Percentiles rank a stretch among this genome's conserved stretches.
phyloP scores from a whole-genome alignment of 2,797 vertebrate species.

The Acropternis orthonyx region DNA sequence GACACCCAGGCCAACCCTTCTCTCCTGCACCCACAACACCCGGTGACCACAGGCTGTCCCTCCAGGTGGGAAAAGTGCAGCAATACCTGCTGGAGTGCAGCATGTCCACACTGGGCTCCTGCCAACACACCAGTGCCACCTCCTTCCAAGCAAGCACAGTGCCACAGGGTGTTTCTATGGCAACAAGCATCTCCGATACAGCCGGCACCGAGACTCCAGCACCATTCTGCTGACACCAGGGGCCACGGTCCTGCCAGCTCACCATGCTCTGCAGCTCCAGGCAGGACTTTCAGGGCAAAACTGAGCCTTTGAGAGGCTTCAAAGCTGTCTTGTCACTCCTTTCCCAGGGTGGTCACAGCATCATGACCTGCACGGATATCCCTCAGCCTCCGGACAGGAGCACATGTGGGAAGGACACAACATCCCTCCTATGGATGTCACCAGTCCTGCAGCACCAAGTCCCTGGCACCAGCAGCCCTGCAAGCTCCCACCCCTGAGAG shows the following conservation, averaged over 20 bases:
- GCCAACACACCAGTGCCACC: background rate
- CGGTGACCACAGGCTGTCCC: accelerated
- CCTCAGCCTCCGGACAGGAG: accelerated
- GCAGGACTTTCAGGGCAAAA: background rate
- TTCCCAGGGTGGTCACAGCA: background rate
- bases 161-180: background rate
- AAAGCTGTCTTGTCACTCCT: background rate
- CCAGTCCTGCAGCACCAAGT: accelerated
- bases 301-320: background rate
- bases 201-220: background rate
- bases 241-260: background rate
- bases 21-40: accelerated
- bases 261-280: background rate
- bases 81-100: accelerated
- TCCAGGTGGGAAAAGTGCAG: background rate
- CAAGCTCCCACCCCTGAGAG: background rate
- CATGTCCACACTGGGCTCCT: background rate
- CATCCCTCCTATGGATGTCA: accelerated
- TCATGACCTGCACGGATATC: accelerated
- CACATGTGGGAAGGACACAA: accelerated
- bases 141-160: background rate
- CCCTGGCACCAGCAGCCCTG: background rate
- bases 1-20: background rate
- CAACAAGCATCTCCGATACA: background rate
- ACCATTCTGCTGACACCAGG: background rate